phyloP scores from a whole-genome alignment of 2,113 vertebrate genomes.

The Zonotrichia leucophrys region DNA sequence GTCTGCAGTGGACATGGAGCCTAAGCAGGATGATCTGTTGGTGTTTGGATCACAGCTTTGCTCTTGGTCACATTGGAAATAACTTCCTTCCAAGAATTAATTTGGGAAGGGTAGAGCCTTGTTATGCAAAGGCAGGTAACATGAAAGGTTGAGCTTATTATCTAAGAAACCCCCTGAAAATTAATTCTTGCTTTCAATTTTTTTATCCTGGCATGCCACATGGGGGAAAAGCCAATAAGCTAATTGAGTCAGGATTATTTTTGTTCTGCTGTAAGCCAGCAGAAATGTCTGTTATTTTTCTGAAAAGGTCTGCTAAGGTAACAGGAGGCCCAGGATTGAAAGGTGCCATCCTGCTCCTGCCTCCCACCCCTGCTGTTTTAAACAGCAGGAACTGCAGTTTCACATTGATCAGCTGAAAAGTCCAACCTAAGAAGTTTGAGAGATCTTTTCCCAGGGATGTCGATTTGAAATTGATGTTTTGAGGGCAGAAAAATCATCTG shows the following conservation, averaged over 20 bases:
- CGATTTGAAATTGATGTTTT: not conserved
- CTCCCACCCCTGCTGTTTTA: not conserved
- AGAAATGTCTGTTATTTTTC: not conserved
- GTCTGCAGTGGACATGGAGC: not conserved
- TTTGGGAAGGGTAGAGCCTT: not conserved
- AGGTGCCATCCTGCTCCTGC: not conserved
- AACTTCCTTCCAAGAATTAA: not conserved
- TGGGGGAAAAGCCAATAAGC: not conserved
- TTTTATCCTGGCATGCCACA: not conserved
- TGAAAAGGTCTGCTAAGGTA: not conserved
- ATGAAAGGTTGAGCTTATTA: not conserved
- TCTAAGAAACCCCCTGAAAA: not conserved
- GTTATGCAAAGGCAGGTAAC: not conserved
- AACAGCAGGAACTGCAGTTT: not conserved
- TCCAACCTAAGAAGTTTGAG: not conserved
- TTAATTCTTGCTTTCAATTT: not conserved
- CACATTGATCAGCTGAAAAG: not conserved
- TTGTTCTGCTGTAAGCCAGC: constrained; percentile 8
- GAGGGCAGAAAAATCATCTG: not conserved
- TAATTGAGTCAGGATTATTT: constrained; percentile 16
- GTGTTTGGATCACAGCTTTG: not conserved
- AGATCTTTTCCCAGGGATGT: not conserved
- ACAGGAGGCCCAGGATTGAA: not conserved
- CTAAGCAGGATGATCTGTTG: not conserved
- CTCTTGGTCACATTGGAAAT: not conserved